Conservation (phyloP, 2,797 vertebrate species). For the Pygocentrus nattereri region DNA sequence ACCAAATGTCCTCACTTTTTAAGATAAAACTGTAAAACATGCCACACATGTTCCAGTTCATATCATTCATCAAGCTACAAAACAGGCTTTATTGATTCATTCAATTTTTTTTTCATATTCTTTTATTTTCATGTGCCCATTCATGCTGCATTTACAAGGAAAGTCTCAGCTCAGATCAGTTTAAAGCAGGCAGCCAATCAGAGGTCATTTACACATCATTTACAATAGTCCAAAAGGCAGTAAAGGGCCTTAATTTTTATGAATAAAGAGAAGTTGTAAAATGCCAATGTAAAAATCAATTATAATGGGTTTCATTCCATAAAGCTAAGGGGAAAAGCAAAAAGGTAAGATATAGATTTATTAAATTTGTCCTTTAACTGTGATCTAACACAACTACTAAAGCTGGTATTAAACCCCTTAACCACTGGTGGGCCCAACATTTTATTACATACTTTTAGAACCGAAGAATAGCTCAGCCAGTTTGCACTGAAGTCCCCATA, state of each 20-base stretch:
- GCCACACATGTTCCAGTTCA: too few relatives aligned
- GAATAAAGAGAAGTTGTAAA: background rate
- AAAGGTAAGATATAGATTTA: background rate
- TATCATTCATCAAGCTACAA: too few relatives aligned
- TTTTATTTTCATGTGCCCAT: too few relatives aligned
- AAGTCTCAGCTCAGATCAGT: background rate
- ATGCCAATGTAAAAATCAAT: background rate
- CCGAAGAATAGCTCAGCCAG: too few relatives aligned
- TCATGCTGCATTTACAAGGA: background rate
- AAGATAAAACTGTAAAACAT: background rate
- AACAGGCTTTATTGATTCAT: too few relatives aligned
- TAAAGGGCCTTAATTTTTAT: background rate
- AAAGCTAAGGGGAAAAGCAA: background rate
- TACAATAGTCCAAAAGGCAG: background rate
- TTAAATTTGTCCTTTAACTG: background rate
- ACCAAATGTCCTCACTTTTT: background rate
- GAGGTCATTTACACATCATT: background rate
- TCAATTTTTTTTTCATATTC: too few relatives aligned
- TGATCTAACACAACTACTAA: background rate
- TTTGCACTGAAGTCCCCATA: too few relatives aligned
- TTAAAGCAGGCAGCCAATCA: background rate
- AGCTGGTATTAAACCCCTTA: too few relatives aligned
- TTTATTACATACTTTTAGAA: too few relatives aligned
- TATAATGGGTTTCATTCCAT: background rate
- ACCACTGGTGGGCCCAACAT: too few relatives aligned